phyloP scores from a whole-genome alignment of 2,113 vertebrate species.

The Arenaria interpres region DNA sequence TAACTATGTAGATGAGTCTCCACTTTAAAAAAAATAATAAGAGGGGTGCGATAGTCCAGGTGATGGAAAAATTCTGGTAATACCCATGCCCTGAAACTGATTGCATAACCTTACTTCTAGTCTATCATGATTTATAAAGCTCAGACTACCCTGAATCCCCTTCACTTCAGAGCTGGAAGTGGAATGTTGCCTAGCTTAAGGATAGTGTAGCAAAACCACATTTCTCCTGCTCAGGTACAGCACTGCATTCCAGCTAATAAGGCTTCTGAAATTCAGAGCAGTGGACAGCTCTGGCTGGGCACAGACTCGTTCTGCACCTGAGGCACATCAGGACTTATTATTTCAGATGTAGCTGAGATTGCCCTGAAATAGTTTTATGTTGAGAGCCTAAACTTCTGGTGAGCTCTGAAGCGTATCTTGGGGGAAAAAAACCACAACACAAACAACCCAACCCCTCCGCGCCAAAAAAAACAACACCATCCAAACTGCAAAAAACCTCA shows the following conservation, averaged over 20 bases:
- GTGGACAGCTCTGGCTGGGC: neutral
- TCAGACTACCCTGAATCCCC: neutral
- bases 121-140: neutral
- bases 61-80: neutral
- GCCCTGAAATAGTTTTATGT: neutral
- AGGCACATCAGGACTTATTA: neutral
- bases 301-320: neutral
- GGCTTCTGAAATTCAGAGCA: neutral
- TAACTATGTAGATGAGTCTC: neutral
- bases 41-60: rapidly evolving
- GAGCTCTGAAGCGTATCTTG: neutral
- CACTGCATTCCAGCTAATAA: neutral
- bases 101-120: neutral
- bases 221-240: neutral
- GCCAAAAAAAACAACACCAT: rapidly evolving
- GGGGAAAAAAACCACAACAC: neutral
- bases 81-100: neutral
- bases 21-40: neutral
- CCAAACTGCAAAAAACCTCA: rapidly evolving
- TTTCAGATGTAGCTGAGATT: neutral
- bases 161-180: neutral
- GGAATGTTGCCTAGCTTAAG: neutral
- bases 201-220: neutral
- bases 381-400: neutral
- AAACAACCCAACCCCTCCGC: rapidly evolving